Evolutionary conservation across 92 coral and sea anemone genomes (phyloP).

Genomic region (Virgularia gustaviana): DNA sequence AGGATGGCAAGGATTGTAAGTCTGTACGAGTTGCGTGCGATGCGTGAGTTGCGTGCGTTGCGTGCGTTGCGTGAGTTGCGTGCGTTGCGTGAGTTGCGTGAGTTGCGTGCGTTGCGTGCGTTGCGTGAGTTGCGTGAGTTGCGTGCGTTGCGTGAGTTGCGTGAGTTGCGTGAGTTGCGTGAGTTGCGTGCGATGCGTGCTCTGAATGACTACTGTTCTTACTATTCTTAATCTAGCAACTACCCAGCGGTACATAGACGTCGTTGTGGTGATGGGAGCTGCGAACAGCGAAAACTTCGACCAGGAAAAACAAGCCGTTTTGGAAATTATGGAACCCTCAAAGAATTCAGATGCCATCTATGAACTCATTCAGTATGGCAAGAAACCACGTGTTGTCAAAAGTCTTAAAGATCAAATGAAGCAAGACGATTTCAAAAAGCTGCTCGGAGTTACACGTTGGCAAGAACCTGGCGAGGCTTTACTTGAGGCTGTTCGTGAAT

Average conservation of each 20-base stretch:
- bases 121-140: no score
- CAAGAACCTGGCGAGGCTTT: conserved; percentile 18
- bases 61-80: no score
- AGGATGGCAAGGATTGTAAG: conserved; percentile 29
- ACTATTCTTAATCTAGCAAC: neutral
- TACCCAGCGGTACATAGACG: neutral
- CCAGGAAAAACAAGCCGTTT: conserved; percentile 14
- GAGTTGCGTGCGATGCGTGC: neutral
- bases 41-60: no score
- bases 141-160: no score
- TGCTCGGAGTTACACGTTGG: conserved; percentile 1
- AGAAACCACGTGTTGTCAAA: neutral
- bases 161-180: neutral
- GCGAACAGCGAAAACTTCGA: conserved; percentile 8
- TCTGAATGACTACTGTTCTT: neutral
- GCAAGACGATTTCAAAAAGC: neutral
- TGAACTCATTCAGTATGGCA: conserved; percentile 30
- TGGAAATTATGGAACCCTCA: neutral
- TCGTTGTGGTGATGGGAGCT: conserved; percentile 25
- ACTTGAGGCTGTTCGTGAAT: conserved; percentile 11
- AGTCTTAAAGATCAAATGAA: conserved; percentile 16
- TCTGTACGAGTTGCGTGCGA: no score
- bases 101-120: no score
- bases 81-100: no score
- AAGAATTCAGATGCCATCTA: conserved; percentile 29